Conservation (phyloP, 2,797 vertebrate genomes). For the Etheostoma nigrum region DNA sequence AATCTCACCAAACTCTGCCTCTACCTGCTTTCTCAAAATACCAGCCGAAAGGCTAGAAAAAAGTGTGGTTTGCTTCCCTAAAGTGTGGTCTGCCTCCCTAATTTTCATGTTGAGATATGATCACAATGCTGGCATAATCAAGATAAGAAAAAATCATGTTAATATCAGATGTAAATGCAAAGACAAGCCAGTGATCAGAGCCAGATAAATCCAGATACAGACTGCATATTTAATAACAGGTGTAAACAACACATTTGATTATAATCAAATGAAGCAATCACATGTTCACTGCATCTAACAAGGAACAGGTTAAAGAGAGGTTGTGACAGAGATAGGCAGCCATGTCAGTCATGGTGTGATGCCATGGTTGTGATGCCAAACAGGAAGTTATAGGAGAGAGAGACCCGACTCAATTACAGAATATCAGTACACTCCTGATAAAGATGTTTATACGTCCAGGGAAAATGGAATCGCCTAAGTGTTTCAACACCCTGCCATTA, state of each 20-base stretch:
- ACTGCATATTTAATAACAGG: not conserved
- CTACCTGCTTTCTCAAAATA: not conserved
- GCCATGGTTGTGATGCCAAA: not conserved
- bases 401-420: not conserved
- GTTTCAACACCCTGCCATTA: conserved; percentile 60
- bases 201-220: conserved; percentile 5
- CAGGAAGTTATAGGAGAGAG: not conserved
- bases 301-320: not conserved
- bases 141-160: conserved; percentile 34
- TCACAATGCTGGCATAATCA: not conserved
- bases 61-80: not conserved
- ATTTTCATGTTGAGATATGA: conserved; percentile 34
- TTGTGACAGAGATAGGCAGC: not conserved
- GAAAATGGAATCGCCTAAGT: conserved; percentile 21
- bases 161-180: conserved; percentile 33
- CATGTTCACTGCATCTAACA: not conserved
- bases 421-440: conserved; percentile 35
- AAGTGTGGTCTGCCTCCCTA: not conserved
- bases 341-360: not conserved
- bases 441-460: conserved; percentile 33
- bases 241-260: conserved; percentile 15
- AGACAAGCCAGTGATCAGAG: conserved; percentile 10
- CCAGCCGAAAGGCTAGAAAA: not conserved
- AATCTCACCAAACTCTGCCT: not conserved
- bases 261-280: not conserved